These are phyloP conservation scores for Spisula subtruncata DNA, from an alignment of 2,888 invertebrate genomes.

Conservation along the genomic window DNA sequence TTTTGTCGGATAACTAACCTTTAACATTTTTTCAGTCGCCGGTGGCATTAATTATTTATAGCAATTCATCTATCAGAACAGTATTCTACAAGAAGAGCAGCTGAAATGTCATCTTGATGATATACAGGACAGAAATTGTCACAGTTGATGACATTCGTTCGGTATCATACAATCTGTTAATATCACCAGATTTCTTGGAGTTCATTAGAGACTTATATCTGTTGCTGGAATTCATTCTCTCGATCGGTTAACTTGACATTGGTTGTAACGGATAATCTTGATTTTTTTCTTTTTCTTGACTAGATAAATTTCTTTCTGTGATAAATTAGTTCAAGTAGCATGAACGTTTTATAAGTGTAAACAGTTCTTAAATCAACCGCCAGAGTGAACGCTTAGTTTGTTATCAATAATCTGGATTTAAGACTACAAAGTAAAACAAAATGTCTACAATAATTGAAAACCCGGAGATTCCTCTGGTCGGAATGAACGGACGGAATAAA, in stretches of 20 bases:
- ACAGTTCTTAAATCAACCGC: neutral
- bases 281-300: neutral
- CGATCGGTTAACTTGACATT: neutral
- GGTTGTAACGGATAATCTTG: neutral
- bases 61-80: neutral
- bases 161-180: neutral
- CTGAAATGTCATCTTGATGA: neutral
- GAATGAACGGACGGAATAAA: slow-evolving; percentile 82
- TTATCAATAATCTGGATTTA: neutral
- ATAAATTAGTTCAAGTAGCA: neutral
- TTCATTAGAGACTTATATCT: neutral
- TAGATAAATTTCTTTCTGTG: neutral
- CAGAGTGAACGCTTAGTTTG: neutral
- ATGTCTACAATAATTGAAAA: slow-evolving; percentile 86
- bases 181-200: neutral
- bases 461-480: slow-evolving; percentile 85
- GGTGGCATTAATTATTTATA: neutral
- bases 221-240: neutral
- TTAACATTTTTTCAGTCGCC: neutral
- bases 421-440: neutral
- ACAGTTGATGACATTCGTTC: neutral
- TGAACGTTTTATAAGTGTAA: neutral
- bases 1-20: neutral
- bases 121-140: neutral
- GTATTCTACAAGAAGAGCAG: neutral